Conservation (phyloP, 1,140 invertebrate species). For the Hypsibius dujardini region DNA sequence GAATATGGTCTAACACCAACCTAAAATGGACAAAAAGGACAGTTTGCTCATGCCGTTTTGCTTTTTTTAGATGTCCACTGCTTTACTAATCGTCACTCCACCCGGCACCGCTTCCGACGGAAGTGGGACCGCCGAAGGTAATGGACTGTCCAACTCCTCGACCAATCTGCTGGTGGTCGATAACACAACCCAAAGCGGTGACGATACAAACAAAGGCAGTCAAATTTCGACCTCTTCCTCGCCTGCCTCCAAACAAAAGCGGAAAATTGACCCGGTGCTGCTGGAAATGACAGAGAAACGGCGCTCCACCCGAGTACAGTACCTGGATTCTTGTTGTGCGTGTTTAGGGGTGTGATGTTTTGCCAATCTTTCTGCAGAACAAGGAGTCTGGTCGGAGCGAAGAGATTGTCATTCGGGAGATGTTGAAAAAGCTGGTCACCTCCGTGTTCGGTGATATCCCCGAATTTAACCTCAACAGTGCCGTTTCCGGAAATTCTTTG, state of each 20-base stretch:
- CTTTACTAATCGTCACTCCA: too few species aligned
- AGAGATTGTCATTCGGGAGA: not conserved
- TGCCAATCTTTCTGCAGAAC: not conserved
- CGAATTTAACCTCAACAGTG: too few species aligned
- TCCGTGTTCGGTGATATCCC: too few species aligned
- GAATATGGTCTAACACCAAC: too few species aligned
- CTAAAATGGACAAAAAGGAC: too few species aligned
- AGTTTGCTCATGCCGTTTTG: too few species aligned
- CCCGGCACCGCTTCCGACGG: too few species aligned
- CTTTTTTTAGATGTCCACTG: too few species aligned
- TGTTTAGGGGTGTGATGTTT: not conserved
- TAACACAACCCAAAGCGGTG: not conserved
- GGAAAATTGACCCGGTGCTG: not conserved
- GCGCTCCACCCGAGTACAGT: not conserved
- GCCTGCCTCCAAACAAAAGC: not conserved
- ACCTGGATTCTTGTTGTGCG: not conserved
- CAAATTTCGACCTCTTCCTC: too few species aligned
- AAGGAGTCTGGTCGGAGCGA: not conserved
- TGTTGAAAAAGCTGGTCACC: not conserved
- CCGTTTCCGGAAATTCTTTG: too few species aligned
- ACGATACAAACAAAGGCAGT: not conserved
- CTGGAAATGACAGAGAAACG: not conserved
- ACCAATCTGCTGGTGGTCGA: not conserved
- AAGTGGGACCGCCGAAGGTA: too few species aligned
- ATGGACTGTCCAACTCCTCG: too few species aligned